Base-by-base conservation (phyloP, 1,140 invertebrate species). In the Pissodes strobi region DNA sequence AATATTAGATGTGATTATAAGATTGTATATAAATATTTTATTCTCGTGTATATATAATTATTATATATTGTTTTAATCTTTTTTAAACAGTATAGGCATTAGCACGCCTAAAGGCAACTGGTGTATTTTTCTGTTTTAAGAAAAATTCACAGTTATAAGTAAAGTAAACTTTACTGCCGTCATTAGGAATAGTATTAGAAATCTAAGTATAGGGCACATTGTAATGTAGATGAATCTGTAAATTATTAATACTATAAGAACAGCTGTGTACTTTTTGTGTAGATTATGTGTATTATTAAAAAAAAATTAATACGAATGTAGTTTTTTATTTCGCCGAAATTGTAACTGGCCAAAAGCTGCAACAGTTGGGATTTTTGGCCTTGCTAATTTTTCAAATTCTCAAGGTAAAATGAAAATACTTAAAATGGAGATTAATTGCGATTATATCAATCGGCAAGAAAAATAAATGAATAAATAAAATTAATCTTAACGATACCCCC, bases 191-290 rank as follows among this genome's bases (percentile, higher is more conserved):
- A 25, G 22, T 51, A 27, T 51, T 51, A 30, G 18, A 51, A 15
- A 15, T 21, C n/a, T 27, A 41, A 15, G 27, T 30, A 13, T 51
- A 51, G 22, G 12, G 22, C 27, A 51, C 22, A n/a, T 51, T n/a
- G n/a, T 15, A 13, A 21, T 27, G 27, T 51, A 30, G 22, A 30
- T 17, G 8, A 9, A 21, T 5, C 27, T 30, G 27, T 30, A 30
- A n/a, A 51, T 25, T 51, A 51, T 51, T 51, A 17, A 21, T 51
- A 30, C 27, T 30, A 30, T 27, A n/a, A 22, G 19, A 48, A 48
- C 12, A 38, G 34, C 23, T 53, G 51, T 53, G 51, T 37, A 53
- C 17, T 53, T 53, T 49, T 38, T 53, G 51, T 53, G 51, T 53
- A 53, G 51, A 38, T 53, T 53, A 53, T 38, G 51, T 53, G 51